phyloP scores from a whole-genome alignment of 2,113 vertebrate species.

The Anser brachyrhynchus region DNA sequence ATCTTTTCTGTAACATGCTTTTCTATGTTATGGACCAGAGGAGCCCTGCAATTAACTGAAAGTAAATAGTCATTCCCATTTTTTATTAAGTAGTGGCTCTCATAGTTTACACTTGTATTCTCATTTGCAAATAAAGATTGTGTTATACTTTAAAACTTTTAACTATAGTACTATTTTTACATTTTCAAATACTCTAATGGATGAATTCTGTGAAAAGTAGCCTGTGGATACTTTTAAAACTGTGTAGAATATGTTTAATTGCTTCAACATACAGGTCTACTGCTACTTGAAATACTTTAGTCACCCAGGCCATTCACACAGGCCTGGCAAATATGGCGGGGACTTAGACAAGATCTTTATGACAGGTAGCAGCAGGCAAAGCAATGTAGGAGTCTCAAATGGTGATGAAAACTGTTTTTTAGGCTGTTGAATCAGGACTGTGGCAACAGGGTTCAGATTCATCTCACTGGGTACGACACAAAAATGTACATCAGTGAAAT shows the following conservation, averaged over 20 bases:
- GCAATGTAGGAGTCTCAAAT: neutral
- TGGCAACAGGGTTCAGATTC: neutral
- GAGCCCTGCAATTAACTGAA: neutral
- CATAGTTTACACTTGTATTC: neutral
- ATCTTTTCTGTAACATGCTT: neutral
- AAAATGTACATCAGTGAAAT: neutral
- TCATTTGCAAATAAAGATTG: neutral
- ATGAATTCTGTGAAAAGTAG: neutral
- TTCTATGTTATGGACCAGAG: neutral
- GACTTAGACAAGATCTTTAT: neutral
- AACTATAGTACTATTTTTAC: neutral
- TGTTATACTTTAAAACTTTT: neutral
- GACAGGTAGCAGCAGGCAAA: neutral
- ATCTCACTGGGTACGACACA: neutral
- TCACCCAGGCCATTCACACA: neutral
- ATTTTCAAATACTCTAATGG: neutral
- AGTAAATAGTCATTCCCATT: neutral
- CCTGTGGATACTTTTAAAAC: neutral
- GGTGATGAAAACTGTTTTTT: neutral
- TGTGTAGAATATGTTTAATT: neutral
- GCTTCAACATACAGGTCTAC: neutral
- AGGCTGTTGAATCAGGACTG: neutral
- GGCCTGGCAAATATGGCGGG: neutral
- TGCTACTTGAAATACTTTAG: neutral
- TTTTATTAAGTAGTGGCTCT: neutral